phyloP scores from a whole-genome alignment of 1,140 invertebrate genomes.

The Drosophila orosa region DNA sequence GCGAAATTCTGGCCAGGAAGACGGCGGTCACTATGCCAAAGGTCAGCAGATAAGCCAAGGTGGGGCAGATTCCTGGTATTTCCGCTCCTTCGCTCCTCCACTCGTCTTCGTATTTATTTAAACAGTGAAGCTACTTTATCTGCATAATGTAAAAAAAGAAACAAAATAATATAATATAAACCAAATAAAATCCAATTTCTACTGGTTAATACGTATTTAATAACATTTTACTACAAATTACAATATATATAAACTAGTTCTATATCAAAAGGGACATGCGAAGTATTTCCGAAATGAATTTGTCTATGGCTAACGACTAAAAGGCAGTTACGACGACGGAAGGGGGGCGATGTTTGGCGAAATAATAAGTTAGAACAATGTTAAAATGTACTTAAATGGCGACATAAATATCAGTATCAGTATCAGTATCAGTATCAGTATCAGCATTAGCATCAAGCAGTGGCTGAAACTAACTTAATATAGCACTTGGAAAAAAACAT shows the following conservation, averaged over 20 bases:
- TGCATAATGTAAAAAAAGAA: no score
- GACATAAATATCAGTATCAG: constrained; percentile 55
- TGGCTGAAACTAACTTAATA: constrained; percentile 68
- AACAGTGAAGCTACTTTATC: no score
- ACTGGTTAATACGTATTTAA: constrained; percentile 36
- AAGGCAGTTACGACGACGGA: constrained; percentile 35
- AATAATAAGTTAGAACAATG: constrained; percentile 49
- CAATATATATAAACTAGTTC: constrained; percentile 24
- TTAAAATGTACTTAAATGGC: constrained; percentile 75
- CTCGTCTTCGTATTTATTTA: no score
- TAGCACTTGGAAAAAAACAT: constrained; percentile 69
- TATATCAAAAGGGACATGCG: constrained; percentile 14
- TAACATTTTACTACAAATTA: constrained; percentile 47
- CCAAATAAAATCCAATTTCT: not conserved
- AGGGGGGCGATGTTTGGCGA: constrained; percentile 22
- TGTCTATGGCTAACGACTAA: constrained; percentile 37
- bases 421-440: constrained; percentile 26
- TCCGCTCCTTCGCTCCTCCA: no score
- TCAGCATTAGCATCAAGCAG: constrained; percentile 11
- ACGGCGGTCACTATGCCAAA: constrained; percentile 87
- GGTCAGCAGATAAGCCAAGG: constrained; percentile 76
- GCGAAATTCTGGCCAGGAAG: constrained; percentile 90
- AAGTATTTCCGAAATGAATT: constrained; percentile 29
- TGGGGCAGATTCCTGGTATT: no score
- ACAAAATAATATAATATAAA: no score